Evolutionary conservation across 2,797 vertebrate genomes (phyloP), one percentile per base, ranked within the genome.

Genomic region (Semaprochilodus insignis): DNA sequence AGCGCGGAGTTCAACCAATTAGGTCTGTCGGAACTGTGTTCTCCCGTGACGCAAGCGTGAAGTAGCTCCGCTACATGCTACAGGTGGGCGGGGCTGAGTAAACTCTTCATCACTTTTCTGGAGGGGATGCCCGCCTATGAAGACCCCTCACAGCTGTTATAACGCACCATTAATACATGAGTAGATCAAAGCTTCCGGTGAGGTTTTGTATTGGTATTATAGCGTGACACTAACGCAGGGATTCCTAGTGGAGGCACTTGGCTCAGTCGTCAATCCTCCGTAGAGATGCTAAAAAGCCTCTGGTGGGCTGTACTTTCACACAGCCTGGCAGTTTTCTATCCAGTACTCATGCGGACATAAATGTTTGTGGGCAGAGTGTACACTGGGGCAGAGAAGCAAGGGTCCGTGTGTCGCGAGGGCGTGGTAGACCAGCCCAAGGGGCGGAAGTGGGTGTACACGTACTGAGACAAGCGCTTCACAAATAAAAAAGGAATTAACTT

Each of bases 401-500:
- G 89, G 91, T 94, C 93, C 94, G 93, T 95, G 92, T 95, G 96
- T 95, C 94, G 95, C 94, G 94, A 95, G 95, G 96, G 96, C 95
- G 96, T 96, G 95, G 91, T 93, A 91, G 95, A 92, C 92, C 95
- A 94, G 94, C 95, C 95, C 95, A 94, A 93, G 87, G 95, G 96
- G 94, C 95, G 95, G 95, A 95, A 95, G 91, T 94, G 95, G 95
- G 94, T 94, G 95, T 87, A 91, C 93, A 90, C 94, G 74, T 94
- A 94, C 75, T 75, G 94, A 95, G 94, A 94, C 94, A 92, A 93
- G 90, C 89, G 92, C 94, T 96, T 96, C 95, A 95, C 95, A 96
- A 95, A 95, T 95, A 95, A 95, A 81, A 95, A 95, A 95, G 94
- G 94, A 96, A 96, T 96, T 95, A 96, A 96, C 95, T 96, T 95